Base-by-base conservation (phyloP, 1,140 invertebrate species). In the Drosophila parvula region DNA sequence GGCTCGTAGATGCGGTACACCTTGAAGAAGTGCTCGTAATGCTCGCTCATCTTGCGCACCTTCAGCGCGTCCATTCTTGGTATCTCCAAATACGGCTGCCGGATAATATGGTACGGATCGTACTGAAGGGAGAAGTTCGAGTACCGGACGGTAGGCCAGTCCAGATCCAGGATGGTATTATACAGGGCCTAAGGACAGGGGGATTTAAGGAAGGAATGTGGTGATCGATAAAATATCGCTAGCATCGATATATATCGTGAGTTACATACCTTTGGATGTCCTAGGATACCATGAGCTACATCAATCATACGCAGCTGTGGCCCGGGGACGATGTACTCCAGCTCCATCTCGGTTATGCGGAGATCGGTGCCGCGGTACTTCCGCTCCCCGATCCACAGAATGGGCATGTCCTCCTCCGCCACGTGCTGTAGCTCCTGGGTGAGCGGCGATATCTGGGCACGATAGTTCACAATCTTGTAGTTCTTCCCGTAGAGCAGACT, bases 361-460 rank as follows among this genome's bases (percentile, higher is more conserved):
- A 28, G 22, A 58, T 92, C 83, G 7, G 74, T 90, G 16, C 91
- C 91, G 0, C 85, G 85, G 69, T 92, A 92, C 41, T 91, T 91
- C 3, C 85, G 78, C 8, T 91, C 82, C 0, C 91, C 91, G 28
- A 91, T 90, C 90, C 91, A 91, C 53, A 92, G 47, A 22, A 92
- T 81, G 11, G 88, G 85, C 40, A 81, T 36, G 63, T 92, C 81
- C 41, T 88, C 79, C 2, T 74, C 74, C 3, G 51, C 7, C 7
- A 92, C 67, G 58, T 84, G 74, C 18, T 47, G 30, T 12, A 92
- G 41, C 32, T 92, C 90, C 50, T 85, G 78, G 7, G 91, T 78
- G 1, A 92, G 53, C 7, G 91, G 91, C 8, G 91, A 92, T 9
- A 74, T 32, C 47, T 92, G 91, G 8, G 60, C 55, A 5, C 89